Base-by-base conservation (phyloP, 2,888 invertebrate species). In the Chironomus riparius region DNA sequence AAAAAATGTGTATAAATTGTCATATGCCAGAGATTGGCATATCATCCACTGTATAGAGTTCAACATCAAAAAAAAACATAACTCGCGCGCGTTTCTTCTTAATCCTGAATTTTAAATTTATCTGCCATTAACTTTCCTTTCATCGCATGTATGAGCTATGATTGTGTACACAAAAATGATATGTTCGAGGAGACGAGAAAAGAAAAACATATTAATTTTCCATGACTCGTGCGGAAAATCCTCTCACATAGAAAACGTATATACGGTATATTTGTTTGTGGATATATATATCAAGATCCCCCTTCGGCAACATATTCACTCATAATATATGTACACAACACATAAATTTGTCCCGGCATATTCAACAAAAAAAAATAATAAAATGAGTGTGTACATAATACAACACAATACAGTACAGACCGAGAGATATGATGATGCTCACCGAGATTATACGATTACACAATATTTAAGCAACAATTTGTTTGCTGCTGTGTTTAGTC, bases 381-480 rank as follows among this genome's bases (percentile, higher is more conserved):
- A 62, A 22, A 22, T 65, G 56, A 56, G 56, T 18, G 18, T 7
- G 18, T 56, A 38, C 38, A 28, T 5, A 28, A 15, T 3, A 50
- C 2, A 50, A 50, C 5, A 56, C n/a, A 56, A 56, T 65, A 65
- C 21, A 21, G 3, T 56, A 15, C 56, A 56, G 15, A 56, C 56
- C 56, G 18, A 56, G n/a, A 56, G 18, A 22, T 24, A 65, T 24
- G 22, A 22, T 24, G 65, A 65, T 65, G 65, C 68, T 68, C 38
- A 62, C 62, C 68, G 74, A 74, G 74, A 74, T 74, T 74, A 68
- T 48, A 72, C 62, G 72, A 72, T 62, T 71, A 56, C 50, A 61
- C 72, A 21, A 61, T 22, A 48, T 71, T 71, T 71, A 22, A 48
- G 74, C 74, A 74, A 74, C 74, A 74, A 74, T 74, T 74, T 74